Conservation (phyloP, 2,797 vertebrate species). For the Coreius guichenoti region DNA sequence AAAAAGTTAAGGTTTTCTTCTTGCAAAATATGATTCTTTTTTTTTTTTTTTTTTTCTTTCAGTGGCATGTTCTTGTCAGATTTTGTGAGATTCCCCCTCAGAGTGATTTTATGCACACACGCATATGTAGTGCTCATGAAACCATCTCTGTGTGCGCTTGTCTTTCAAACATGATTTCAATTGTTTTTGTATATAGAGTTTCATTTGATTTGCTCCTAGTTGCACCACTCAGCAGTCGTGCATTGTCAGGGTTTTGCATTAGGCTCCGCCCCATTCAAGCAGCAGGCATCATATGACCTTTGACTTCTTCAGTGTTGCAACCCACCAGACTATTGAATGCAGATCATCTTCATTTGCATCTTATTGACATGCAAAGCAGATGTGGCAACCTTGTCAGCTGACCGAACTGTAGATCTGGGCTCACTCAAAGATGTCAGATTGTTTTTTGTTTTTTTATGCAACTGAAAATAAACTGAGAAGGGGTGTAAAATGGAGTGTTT, state of each 20-base stretch:
- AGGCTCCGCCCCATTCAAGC: constrained; percentile 61
- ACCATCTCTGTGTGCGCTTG: constrained; percentile 54
- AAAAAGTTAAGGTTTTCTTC: background rate
- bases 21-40: background rate
- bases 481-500: constrained; percentile 50
- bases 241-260: constrained; percentile 23
- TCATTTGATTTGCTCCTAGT: constrained; percentile 76
- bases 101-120: constrained; percentile 54
- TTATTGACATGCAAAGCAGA: constrained; percentile 68
- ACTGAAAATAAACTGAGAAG: constrained; percentile 76
- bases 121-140: constrained; percentile 43
- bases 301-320: constrained; percentile 74
- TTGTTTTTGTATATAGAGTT: constrained; percentile 65
- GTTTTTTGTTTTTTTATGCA: constrained; percentile 73
- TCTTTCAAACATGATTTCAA: constrained; percentile 59
- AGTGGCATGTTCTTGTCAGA: background rate
- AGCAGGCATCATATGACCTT: constrained; percentile 67
- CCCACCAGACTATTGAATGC: constrained; percentile 75
- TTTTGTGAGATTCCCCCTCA: background rate
- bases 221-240: constrained; percentile 48
- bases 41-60: background rate
- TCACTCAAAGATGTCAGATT: constrained; percentile 62
- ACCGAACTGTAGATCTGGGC: constrained; percentile 60
- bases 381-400: constrained; percentile 24
- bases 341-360: constrained; percentile 73